Conservation (phyloP, 2,113 vertebrate genomes). For the Etia nguti region DNA sequence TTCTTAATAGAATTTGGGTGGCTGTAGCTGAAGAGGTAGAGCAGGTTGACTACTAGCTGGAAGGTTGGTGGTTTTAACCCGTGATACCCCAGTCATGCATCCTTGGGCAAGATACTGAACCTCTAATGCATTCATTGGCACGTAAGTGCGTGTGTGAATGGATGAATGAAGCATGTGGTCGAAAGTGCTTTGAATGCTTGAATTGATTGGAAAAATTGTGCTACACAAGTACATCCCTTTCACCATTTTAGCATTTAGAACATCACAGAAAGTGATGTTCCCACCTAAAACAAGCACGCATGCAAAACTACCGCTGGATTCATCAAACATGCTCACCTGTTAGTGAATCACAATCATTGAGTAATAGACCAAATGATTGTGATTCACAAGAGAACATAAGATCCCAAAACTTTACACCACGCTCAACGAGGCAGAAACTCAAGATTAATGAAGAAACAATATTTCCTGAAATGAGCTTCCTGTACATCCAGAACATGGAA, state of each 20-base stretch:
- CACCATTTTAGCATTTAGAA: neutral
- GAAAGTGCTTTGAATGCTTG: neutral
- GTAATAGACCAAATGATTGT: neutral
- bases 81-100: neutral
- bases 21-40: neutral
- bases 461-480: neutral
- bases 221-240: neutral
- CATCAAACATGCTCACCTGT: accelerated
- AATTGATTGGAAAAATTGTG: neutral
- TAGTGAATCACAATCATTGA: neutral
- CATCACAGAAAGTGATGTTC: neutral
- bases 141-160: neutral
- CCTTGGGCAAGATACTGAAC: neutral
- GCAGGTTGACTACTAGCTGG: neutral
- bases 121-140: neutral
- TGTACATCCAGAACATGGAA: neutral
- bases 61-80: neutral
- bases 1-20: neutral
- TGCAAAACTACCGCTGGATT: neutral
- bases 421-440: neutral
- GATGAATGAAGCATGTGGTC: neutral
- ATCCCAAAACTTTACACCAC: neutral
- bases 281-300: neutral
- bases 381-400: neutral
- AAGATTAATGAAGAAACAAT: neutral